Evolutionary conservation across 2,797 vertebrate species (phyloP), one percentile per base, ranked within the genome.

Genomic region (Pogoniulus pusillus): DNA sequence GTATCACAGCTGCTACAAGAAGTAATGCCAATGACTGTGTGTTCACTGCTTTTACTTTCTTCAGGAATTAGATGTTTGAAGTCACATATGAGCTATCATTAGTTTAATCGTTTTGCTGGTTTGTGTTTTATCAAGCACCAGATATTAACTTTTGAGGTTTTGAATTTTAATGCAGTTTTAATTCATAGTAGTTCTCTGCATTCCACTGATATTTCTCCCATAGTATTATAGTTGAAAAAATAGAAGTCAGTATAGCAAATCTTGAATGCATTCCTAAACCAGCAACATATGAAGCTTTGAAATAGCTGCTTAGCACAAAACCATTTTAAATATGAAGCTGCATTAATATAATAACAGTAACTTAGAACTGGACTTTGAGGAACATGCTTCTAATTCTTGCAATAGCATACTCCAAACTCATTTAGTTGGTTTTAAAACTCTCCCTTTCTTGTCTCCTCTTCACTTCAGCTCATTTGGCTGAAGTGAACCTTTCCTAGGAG

Each of bases 31-130:
- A 24, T 64, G 85, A 26, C 49, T 32, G 19, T 6, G 16, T n/a
- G 32, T 27, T 87, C 68, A 12, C 26, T 54, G 60, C 12, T 65
- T 77, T 70, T 64, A 24, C 17, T 72, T 7, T 37, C 51, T 57
- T 66, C n/a, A 32, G 80, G 66, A 94, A 80, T 73, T 30, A 85
- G 60, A 70, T 69, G 85, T 92, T 47, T 64, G 65, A 66, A 93
- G 63, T 85, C 84, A 37, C 7, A 47, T 23, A 16, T 3, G 6
- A 90, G 93, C 58, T 75, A 26, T 89, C 57, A 29, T 70, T 59
- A 32, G 16, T 63, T 91, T 91, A 86, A 82, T 83, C 47, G 53
- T 22, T 89, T 59, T 77, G 39, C 73, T 81, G 24, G 6, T 59
- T 71, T 79, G 39, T 72, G 51, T 91, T 94, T 84, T 81, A 70